Base-by-base conservation (phyloP, 2,888 invertebrate species). In the Polyommatus icarus region DNA sequence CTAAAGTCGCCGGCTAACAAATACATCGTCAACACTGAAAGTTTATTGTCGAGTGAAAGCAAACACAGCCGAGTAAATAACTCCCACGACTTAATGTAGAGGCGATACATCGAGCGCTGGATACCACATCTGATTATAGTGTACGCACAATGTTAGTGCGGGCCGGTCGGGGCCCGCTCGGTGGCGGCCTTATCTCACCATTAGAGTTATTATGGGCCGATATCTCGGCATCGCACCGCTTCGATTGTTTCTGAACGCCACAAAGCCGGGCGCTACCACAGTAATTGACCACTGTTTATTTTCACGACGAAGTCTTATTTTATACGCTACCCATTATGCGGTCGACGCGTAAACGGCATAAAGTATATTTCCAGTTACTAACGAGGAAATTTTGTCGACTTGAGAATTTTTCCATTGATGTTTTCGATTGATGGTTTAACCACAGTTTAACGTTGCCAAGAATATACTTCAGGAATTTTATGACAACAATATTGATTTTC, bases 251-350 rank as follows among this genome's bases (percentile, higher is more conserved):
- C 92, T 87, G 90, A 91, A 89, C 89, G 89, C 91, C 88, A 88
- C 89, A 88, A 87, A 89, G 87, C 87, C 89, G 88, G 86, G 87
- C 90, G 89, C 89, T 89, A 90, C 90, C 90, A 84, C 88, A 88
- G 88, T 93, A 93, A 94, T 93, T 94, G 93, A 93, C 92, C 92
- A 92, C 91, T 92, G 93, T 93, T 93, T 93, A 91, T 92, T 90
- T 91, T 88, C 86, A 87, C 87, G 85, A 87, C 87, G 87, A 89
- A 88, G 86, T 90, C 89, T 90, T 91, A 91, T 91, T 91, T 91
- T 90, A 89, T 88, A 87, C 87, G 86, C 85, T 85, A 32, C 67
- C 67, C 29, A 86, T 86, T 87, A 84, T 89, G 89, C 84, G 88
- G 90, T 89, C 87, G 86, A 61, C 77, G 80, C 84, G 85, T 83